Percentiles rank a stretch among this genome's conserved stretches.
These are phyloP conservation scores for Typhlichthys subterraneus DNA, from an alignment of 2,797 vertebrate species.

Conservation along the genomic window DNA sequence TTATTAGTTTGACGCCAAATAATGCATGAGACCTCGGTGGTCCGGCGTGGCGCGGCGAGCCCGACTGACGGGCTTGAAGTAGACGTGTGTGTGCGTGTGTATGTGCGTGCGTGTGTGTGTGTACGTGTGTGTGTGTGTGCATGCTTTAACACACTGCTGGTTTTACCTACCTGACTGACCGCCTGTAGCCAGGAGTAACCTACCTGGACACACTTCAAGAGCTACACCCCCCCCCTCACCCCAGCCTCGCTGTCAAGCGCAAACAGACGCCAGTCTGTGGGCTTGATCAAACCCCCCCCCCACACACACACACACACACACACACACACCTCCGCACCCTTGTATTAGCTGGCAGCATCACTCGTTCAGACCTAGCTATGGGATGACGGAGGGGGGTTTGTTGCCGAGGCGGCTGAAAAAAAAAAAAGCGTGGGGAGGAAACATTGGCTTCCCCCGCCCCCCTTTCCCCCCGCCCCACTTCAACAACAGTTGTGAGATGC, in stretches of 20 bases:
- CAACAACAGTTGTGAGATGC: slow-evolving; percentile 37
- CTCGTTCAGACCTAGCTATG: slow-evolving; percentile 64
- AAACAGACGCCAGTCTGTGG: slow-evolving; percentile 18
- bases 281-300: slow-evolving; percentile 52
- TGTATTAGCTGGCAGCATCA: slow-evolving; percentile 59
- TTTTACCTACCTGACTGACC: slow-evolving; percentile 53
- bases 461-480: slow-evolving; percentile 51
- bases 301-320: slow-evolving; percentile 37
- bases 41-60: slow-evolving; percentile 44
- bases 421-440: slow-evolving; percentile 36
- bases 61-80: slow-evolving; percentile 64
- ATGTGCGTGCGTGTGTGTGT: slow-evolving; percentile 21
- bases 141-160: slow-evolving; percentile 50
- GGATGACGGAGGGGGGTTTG: slow-evolving; percentile 48
- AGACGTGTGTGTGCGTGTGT: slow-evolving; percentile 40
- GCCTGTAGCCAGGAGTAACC: slow-evolving; percentile 65
- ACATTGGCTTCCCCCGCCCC: not conserved
- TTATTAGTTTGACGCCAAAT: slow-evolving; percentile 72
- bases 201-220: slow-evolving; percentile 52
- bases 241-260: not conserved
- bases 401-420: slow-evolving; percentile 48
- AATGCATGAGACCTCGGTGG: slow-evolving; percentile 70
- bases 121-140: not conserved
- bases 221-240: slow-evolving; percentile 1
- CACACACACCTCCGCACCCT: slow-evolving; percentile 37